Evolutionary conservation across 2,797 vertebrate species (phyloP).

Genomic region (Silurus aristotelis): DNA sequence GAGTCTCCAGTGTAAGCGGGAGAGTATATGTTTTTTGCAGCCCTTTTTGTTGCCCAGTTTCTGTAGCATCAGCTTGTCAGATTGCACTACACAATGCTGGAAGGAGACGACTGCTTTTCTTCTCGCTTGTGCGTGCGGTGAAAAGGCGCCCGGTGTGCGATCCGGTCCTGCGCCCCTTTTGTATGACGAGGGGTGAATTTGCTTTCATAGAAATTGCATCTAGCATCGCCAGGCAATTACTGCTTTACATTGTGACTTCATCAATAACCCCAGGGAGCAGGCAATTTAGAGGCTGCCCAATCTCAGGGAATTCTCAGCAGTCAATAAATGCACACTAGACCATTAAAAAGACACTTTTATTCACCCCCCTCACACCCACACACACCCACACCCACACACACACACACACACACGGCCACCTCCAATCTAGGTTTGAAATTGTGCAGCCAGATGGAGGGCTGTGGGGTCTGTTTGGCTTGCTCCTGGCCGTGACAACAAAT

Average conservation of each 20-base stretch:
- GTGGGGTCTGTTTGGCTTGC: slow-evolving; percentile 55
- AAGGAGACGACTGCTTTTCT: not conserved
- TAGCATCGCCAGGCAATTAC: slow-evolving; percentile 55
- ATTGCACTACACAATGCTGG: slow-evolving; percentile 2
- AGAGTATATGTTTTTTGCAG: not conserved
- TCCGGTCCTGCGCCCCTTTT: slow-evolving; percentile 42
- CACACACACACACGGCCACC: slow-evolving; percentile 23
- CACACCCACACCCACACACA: not conserved
- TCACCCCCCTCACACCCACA: slow-evolving; percentile 21
- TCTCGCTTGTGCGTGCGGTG: slow-evolving; percentile 18
- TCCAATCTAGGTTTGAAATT: slow-evolving; percentile 54
- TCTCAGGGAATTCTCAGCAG: slow-evolving; percentile 57
- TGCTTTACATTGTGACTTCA: slow-evolving; percentile 58
- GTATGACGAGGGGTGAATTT: slow-evolving; percentile 44
- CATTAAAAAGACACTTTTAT: slow-evolving; percentile 59
- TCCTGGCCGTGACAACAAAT: slow-evolving; percentile 57
- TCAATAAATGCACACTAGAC: slow-evolving; percentile 61
- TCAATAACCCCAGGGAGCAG: slow-evolving; percentile 56
- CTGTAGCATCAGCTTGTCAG: slow-evolving; percentile 22
- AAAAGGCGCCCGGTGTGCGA: slow-evolving; percentile 40
- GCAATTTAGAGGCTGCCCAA: slow-evolving; percentile 57
- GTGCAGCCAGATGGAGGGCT: slow-evolving; percentile 56
- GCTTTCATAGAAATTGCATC: slow-evolving; percentile 57
- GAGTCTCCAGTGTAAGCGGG: not conserved
- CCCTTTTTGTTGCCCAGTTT: not conserved